Base-by-base conservation (phyloP, 2,113 vertebrate species). In the Micronycteris hirsuta region DNA sequence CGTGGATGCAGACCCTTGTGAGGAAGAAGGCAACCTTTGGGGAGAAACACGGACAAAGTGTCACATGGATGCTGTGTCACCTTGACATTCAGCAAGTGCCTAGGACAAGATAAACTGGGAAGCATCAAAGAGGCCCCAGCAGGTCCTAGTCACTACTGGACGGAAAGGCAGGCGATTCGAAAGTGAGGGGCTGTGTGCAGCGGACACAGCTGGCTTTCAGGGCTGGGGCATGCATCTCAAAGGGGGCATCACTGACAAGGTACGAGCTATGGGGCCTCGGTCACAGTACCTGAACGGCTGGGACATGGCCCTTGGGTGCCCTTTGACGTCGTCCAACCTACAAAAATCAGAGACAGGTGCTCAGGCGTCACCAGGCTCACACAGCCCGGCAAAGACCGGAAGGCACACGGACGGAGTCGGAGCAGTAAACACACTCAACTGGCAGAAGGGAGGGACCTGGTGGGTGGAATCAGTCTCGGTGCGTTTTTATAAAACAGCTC, bases 271-370 rank as follows among this genome's bases (percentile, higher is more conserved):
- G n/a, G 17, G 20, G 15, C 73, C 33, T 56, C 33, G 16, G 31
- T 28, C 28, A 63, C 89, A 77, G 67, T 98, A 99, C 99, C 99
- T 99, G 98, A 99, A 98, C 14, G 99, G 99, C 77, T 99, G 99
- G 7, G 99, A 98, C 36, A 98, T 17, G 28, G 99, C 98, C 86
- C 99, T 98, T 15, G 98, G 97, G 92, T 99, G 99, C 6, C 98
- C 89, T 98, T 99, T 99, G 97, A 98, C 89, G 73, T 99, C 99
- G 84, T 99, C 99, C 65, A 98, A 95, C 97, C 99, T 99, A 93
- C 41, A 96, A 96, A 96, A 96, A 98, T 47, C 87, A 98, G 98
- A 96, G 96, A 93, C 77, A 97, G 67, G n/a, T 68, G 67, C 58
- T 96, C 80, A 92, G 24, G 19, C 19, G 49, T 33, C 41, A 93